Conservation (phyloP, 2,797 vertebrate species). For the Emydoidea blandingii region DNA sequence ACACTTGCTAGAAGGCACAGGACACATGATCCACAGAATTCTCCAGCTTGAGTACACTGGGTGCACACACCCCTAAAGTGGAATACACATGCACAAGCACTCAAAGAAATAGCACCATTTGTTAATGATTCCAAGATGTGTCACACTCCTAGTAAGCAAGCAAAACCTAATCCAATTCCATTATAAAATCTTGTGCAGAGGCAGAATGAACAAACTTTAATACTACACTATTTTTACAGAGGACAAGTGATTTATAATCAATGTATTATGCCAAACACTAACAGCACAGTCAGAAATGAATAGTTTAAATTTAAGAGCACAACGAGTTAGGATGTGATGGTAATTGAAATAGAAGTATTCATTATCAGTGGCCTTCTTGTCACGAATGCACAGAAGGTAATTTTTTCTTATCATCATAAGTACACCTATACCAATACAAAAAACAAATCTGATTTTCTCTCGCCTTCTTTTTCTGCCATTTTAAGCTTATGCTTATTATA, state of each 20-base stretch:
- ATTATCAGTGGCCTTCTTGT: not conserved
- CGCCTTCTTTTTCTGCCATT: not conserved
- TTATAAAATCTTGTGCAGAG: not conserved
- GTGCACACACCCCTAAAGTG: not conserved
- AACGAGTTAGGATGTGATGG: not conserved
- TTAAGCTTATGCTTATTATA: not conserved
- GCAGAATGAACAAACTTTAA: not conserved
- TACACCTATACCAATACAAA: not conserved
- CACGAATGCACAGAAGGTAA: not conserved
- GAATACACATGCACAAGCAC: not conserved
- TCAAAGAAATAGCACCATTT: not conserved
- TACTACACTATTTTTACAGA: not conserved
- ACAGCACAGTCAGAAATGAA: not conserved
- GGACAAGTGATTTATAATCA: not conserved
- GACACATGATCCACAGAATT: not conserved
- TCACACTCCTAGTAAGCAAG: not conserved
- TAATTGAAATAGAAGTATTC: not conserved
- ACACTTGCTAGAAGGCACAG: not conserved
- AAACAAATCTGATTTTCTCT: not conserved
- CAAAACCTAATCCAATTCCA: not conserved
- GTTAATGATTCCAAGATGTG: not conserved
- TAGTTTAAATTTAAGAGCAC: not conserved
- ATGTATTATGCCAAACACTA: not conserved
- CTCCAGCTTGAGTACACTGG: not conserved
- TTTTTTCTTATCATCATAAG: not conserved